These are phyloP conservation scores for Azemiops feae DNA, from an alignment of 2,113 vertebrate species.

Conservation along the genomic window DNA sequence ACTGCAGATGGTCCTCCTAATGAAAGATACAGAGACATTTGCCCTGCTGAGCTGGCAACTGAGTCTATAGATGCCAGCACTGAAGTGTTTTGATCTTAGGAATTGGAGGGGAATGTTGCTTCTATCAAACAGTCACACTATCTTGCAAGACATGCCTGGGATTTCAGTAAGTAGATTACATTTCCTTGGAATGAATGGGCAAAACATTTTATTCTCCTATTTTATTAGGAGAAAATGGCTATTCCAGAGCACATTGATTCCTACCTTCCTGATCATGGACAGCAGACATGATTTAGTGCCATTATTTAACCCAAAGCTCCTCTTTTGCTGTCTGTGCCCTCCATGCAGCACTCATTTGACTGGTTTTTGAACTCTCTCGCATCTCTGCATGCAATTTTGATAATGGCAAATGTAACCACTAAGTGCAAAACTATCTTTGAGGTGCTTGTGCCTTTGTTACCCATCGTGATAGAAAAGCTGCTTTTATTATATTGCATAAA, in stretches of 20 bases:
- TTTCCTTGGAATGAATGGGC: neutral
- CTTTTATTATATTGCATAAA: neutral
- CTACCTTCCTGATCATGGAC: constrained; percentile 25
- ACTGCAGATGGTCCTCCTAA: neutral
- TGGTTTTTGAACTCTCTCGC: constrained; percentile 21
- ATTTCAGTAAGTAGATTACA: constrained; percentile 15
- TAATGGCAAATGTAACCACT: constrained; percentile 6
- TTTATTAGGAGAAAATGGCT: neutral
- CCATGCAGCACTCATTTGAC: neutral
- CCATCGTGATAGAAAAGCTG: neutral
- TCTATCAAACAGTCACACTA: neutral
- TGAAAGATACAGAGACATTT: neutral
- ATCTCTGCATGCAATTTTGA: constrained; percentile 21
- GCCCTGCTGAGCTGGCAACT: neutral
- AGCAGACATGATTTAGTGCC: constrained; percentile 18
- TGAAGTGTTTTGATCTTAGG: neutral
- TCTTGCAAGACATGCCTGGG: neutral
- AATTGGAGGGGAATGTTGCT: neutral
- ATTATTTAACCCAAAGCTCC: constrained; percentile 37
- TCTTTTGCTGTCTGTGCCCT: neutral
- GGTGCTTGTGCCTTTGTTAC: neutral
- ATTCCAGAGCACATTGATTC: constrained; percentile 28
- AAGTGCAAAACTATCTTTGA: constrained; percentile 24
- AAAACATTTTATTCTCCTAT: neutral
- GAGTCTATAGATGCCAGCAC: neutral